Evolutionary conservation across 30 jellyfish, hydroid and myxozoan genomes (phyloP).

Genomic region (Mastigias papua): DNA sequence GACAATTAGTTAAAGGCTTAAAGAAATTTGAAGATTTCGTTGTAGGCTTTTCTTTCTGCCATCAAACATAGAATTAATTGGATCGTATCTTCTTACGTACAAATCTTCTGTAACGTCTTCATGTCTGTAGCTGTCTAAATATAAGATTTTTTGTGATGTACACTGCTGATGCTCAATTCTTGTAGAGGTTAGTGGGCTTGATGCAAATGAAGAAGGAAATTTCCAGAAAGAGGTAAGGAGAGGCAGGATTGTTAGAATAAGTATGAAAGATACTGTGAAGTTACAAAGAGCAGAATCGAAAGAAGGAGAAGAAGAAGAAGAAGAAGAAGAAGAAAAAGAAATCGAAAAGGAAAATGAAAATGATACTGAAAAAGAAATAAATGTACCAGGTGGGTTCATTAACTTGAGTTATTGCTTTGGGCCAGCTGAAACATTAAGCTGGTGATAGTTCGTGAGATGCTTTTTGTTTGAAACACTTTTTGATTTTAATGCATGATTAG

Average conservation of each 20-base stretch:
- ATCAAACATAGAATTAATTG: too few species aligned
- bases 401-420: not conserved
- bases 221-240: slow-evolving; percentile 61
- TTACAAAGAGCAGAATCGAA: slow-evolving; percentile 25
- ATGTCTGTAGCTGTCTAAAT: too few species aligned
- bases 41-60: too few species aligned
- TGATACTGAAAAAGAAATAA: slow-evolving; percentile 11
- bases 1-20: too few species aligned
- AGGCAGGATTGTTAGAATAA: slow-evolving; percentile 70
- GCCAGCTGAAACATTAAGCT: too few species aligned
- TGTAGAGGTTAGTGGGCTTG: slow-evolving; percentile 8
- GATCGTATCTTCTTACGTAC: too few species aligned
- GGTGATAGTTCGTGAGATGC: too few species aligned
- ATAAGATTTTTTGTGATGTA: not conserved
- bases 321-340: slow-evolving; percentile 14
- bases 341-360: slow-evolving; percentile 15
- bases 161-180: not conserved
- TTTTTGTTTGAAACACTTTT: too few species aligned
- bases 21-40: too few species aligned
- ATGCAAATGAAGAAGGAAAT: slow-evolving; percentile 8
- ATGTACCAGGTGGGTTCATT: not conserved
- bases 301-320: slow-evolving; percentile 8
- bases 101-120: too few species aligned
- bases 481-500: too few species aligned
- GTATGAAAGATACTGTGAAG: slow-evolving; percentile 67